These are phyloP conservation scores for Mesoclemmys tuberculata DNA, from an alignment of 2,113 vertebrate genomes.

Conservation along the genomic window DNA sequence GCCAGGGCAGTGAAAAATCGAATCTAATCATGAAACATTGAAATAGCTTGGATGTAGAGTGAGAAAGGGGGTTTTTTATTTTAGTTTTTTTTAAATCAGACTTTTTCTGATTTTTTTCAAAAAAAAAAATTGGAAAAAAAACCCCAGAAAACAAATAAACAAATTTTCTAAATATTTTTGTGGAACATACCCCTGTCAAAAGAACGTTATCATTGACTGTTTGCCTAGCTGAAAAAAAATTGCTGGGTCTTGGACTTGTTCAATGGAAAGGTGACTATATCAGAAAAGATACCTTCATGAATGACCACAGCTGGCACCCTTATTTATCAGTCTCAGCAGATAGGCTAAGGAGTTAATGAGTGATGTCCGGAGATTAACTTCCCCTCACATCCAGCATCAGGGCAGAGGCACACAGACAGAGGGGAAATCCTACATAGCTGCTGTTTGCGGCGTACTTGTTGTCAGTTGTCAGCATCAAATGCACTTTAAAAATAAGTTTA, in stretches of 20 bases:
- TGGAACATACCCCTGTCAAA: not conserved
- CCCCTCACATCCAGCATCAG: fast-evolving
- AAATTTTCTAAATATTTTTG: not conserved
- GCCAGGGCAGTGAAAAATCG: not conserved
- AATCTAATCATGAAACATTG: not conserved
- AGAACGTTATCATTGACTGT: not conserved
- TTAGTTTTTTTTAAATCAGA: not conserved
- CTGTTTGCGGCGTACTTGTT: not conserved
- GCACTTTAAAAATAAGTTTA: not conserved
- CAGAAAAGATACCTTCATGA: not conserved
- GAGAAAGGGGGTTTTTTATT: no score
- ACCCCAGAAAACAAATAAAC: not conserved
- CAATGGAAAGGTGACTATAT: not conserved
- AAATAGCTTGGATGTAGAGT: not conserved
- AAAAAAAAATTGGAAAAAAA: not conserved
- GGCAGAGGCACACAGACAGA: not conserved
- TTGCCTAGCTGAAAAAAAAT: not conserved
- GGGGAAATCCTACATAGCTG: not conserved
- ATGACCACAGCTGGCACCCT: not conserved
- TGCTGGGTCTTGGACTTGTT: not conserved
- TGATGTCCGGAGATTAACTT: not conserved
- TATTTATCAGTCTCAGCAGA: not conserved
- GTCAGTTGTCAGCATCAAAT: not conserved
- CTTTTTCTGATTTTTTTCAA: not conserved
- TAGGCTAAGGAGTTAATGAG: not conserved